A percentile compares a stretch with the other conserved stretches of the same genome.
Conservation (phyloP, 2,888 invertebrate genomes). For the Plebejus melissa region DNA sequence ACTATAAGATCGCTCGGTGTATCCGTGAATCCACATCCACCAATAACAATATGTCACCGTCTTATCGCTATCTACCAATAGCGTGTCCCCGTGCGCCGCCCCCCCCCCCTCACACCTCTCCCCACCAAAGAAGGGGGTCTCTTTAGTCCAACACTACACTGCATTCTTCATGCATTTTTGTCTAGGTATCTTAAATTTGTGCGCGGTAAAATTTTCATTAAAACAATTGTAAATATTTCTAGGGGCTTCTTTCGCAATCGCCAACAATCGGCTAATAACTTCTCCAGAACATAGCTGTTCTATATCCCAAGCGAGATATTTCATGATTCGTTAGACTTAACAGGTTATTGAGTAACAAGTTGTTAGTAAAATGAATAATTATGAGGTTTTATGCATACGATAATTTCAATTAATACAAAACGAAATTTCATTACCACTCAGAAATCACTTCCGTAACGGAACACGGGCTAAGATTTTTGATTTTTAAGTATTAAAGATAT, state of each 20-base stretch:
- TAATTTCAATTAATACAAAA: not conserved
- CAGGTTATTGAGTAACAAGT: not conserved
- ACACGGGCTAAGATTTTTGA: not conserved
- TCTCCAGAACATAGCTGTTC: not conserved
- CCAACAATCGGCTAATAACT: not conserved
- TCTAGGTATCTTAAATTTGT: too few relatives aligned
- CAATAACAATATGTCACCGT: too few relatives aligned
- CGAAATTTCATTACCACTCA: not conserved
- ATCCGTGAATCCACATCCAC: too few relatives aligned
- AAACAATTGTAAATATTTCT: slow-evolving; percentile 29
- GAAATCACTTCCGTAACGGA: not conserved
- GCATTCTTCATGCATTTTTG: too few relatives aligned
- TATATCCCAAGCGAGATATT: not conserved
- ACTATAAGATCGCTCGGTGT: too few relatives aligned
- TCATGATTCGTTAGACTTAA: not conserved
- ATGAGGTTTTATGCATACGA: not conserved
- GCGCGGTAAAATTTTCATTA: not conserved
- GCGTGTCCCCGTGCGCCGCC: too few relatives aligned
- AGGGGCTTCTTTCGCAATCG: not conserved
- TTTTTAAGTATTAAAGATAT: not conserved
- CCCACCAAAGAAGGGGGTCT: too few relatives aligned
- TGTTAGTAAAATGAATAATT: not conserved
- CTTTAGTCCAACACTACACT: too few relatives aligned
- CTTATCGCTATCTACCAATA: too few relatives aligned
- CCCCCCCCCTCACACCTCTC: too few relatives aligned